phyloP scores from a whole-genome alignment of 2,797 vertebrate genomes.

The Coranthus polyacanthus region DNA sequence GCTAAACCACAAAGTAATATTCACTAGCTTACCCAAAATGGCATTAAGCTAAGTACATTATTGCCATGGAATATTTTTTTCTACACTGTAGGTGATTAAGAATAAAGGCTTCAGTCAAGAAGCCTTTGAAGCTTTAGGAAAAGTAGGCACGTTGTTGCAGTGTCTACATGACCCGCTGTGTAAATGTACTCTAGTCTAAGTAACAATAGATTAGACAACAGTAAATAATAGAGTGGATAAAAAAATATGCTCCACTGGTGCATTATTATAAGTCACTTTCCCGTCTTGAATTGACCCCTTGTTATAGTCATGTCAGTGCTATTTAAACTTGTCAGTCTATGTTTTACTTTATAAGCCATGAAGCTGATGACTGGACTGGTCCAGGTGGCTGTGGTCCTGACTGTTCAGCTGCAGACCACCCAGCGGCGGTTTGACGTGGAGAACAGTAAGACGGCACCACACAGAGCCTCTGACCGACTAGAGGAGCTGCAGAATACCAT shows the following conservation, averaged over 20 bases:
- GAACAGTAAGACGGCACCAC: slow-evolving; percentile 76
- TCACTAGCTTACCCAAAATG: not conserved
- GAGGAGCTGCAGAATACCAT: slow-evolving; percentile 84
- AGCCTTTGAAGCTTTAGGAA: not conserved
- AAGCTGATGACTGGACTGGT: slow-evolving; percentile 91
- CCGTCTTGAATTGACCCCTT: not conserved
- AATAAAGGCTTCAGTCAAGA: not conserved
- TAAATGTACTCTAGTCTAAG: not conserved
- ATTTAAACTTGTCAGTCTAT: slow-evolving; percentile 9
- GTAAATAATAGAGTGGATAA: too few species aligned
- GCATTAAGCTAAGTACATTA: not conserved
- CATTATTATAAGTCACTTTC: not conserved
- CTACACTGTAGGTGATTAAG: not conserved
- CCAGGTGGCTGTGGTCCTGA: slow-evolving; percentile 82
- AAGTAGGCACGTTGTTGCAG: too few species aligned
- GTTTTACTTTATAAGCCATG: slow-evolving; percentile 80
- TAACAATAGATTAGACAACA: too few species aligned
- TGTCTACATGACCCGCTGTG: not conserved
- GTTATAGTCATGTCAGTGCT: too few species aligned
- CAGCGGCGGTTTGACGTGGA: slow-evolving; percentile 85
- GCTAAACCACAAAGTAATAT: not conserved
- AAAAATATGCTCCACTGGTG: too few species aligned
- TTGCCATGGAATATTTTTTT: not conserved
- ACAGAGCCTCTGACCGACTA: slow-evolving; percentile 80
- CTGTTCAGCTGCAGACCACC: slow-evolving; percentile 84